Evolutionary conservation across 2,113 vertebrate genomes (phyloP), one percentile per base, ranked within the genome.

Genomic region (Bambusicola thoracicus): DNA sequence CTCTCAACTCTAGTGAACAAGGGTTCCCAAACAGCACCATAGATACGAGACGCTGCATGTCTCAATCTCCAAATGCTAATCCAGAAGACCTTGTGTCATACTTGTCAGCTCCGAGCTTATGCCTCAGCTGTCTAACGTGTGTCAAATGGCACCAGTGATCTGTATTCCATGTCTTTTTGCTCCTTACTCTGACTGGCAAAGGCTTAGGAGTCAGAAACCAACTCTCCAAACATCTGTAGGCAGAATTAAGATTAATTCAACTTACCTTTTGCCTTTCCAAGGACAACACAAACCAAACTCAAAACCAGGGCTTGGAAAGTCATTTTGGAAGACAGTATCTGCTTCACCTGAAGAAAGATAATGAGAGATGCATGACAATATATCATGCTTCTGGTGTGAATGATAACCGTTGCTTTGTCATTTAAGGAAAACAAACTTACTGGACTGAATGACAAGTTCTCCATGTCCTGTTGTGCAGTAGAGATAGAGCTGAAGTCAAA

Each of bases 241-340:
- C 16, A 77, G 30, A 70, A 24, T 66, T 67, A 40, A 78, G 25
- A 30, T 61, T 61, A 88, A 85, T 56, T 18, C 14, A 90, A 81
- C 95, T 95, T 84, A 96, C 96, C 93, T 4, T 40, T n/a, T 78
- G 68, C 46, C 10, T 68, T 67, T 67, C 56, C 92, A 61, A 96
- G 61, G 3, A 48, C 76, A 86, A 66, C 65, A 61, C 25, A 96
- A 19, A 8, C 56, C 61, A 96, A 65, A 46, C 76, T 95, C 34
- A 96, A 85, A 88, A 96, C 0, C 46, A 96, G 51, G 77, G 72
- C 27, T 24, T 0, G 51, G 13, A 90, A 86, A 65, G 32, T 56
- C 92, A 96, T 96, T 92, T 61, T 75, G 32, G 38, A 84, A 78
- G 8, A 76, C 8, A 53, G 79, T 62, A 74, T 46, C 65, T 55